These are phyloP conservation scores for Drosophila borealis DNA, from an alignment of 2,888 invertebrate genomes.

Conservation along the genomic window DNA sequence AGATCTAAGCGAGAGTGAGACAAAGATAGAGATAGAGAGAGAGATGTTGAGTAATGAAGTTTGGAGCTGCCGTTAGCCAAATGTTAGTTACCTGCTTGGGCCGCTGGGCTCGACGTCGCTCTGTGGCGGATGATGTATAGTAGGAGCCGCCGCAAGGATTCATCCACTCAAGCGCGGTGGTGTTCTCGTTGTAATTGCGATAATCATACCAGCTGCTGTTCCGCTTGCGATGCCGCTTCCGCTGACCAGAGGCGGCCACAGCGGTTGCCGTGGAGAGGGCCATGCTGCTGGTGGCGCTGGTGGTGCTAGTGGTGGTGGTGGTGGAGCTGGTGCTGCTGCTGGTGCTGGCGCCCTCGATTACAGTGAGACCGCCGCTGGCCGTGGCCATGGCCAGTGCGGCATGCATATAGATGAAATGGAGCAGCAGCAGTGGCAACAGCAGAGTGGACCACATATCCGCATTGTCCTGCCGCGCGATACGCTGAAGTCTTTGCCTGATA, in stretches of 20 bases:
- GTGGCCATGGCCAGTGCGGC: constrained; percentile 43
- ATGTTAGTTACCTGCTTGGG: constrained; percentile 67
- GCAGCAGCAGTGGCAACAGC: constrained; percentile 59
- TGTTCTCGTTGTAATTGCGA: constrained; percentile 75
- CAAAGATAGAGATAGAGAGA: neutral
- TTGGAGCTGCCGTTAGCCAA: neutral
- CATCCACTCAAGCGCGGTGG: constrained; percentile 77
- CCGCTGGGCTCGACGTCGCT: constrained; percentile 54
- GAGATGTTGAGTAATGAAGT: neutral
- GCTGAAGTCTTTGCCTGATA: constrained; percentile 8
- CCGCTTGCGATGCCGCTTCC: constrained; percentile 81
- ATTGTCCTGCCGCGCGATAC: constrained; percentile 52
- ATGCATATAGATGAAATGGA: constrained; percentile 41
- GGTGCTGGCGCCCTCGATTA: constrained; percentile 52
- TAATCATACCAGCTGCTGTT: constrained; percentile 81
- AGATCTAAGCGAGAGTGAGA: constrained; percentile 58
- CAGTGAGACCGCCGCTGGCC: constrained; percentile 63
- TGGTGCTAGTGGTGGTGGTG: constrained; percentile 9
- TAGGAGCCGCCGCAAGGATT: constrained; percentile 82
- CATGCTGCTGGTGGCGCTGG: neutral
- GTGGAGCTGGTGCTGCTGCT: constrained; percentile 26
- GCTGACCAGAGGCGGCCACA: constrained; percentile 21
- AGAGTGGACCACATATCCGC: constrained; percentile 70
- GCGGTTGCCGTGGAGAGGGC: neutral
- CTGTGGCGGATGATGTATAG: constrained; percentile 50